These are phyloP conservation scores for Rhinopithecus roxellana DNA, from an alignment of 2,113 vertebrate species.

Conservation along the genomic window DNA sequence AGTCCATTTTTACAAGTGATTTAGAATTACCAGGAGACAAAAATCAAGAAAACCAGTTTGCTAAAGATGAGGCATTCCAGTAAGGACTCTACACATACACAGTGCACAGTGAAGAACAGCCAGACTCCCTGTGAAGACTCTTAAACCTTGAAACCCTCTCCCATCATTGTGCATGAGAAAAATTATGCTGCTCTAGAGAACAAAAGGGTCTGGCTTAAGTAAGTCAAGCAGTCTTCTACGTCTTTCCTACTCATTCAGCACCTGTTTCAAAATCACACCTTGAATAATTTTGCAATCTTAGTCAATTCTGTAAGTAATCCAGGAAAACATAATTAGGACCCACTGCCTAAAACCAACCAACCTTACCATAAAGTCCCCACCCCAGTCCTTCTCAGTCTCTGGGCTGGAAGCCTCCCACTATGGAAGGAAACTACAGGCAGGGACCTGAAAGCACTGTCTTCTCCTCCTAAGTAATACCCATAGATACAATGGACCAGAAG, in stretches of 20 bases:
- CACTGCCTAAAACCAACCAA: neutral
- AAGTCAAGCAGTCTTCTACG: neutral
- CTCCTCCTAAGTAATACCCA: neutral
- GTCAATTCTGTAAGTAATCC: neutral
- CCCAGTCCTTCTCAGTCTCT: neutral
- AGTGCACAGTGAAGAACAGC: neutral
- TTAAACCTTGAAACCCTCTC: neutral
- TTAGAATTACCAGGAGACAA: neutral
- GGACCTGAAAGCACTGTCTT: neutral
- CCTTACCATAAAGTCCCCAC: neutral
- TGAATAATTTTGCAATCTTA: neutral
- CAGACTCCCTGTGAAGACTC: neutral
- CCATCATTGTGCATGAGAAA: neutral
- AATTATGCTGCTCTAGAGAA: neutral
- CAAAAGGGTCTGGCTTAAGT: neutral
- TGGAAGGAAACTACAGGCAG: neutral
- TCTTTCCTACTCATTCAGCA: neutral
- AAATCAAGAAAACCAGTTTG: neutral
- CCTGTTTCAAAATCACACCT: neutral
- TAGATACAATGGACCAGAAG: no score
- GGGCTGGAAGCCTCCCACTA: neutral
- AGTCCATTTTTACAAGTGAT: neutral
- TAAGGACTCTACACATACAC: neutral
- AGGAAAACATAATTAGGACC: neutral
- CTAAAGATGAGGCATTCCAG: neutral